These are phyloP conservation scores for Lasioglossum leucozonium DNA, from an alignment of 2,888 invertebrate genomes.

Conservation along the genomic window DNA sequence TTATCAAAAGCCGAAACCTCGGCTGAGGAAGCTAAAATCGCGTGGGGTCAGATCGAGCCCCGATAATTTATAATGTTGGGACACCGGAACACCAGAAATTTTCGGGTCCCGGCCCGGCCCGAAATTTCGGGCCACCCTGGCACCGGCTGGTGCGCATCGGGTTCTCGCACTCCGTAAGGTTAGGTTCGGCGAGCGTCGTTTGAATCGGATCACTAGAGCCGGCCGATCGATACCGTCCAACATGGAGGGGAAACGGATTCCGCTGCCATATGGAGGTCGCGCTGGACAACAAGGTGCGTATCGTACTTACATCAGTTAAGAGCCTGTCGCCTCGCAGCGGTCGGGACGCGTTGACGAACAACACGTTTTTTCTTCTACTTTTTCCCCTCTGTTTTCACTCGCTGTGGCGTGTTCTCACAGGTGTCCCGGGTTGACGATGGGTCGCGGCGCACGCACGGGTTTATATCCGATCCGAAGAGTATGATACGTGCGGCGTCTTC, in stretches of 20 bases:
- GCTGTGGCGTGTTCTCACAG: constrained; percentile 38
- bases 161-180: too few relatives aligned
- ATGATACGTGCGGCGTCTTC: background rate
- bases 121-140: too few relatives aligned
- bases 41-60: too few relatives aligned
- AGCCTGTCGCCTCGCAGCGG: constrained; percentile 54
- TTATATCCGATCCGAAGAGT: constrained; percentile 53
- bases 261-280: constrained; percentile 59
- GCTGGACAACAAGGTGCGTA: background rate
- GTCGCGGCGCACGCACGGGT: constrained; percentile 26
- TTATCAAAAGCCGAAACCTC: too few relatives aligned
- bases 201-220: constrained; percentile 15
- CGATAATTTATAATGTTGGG: too few relatives aligned
- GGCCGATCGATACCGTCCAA: constrained; percentile 21
- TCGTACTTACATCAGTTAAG: constrained; percentile 64
- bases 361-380: constrained; percentile 48
- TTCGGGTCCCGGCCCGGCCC: too few relatives aligned
- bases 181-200: background rate
- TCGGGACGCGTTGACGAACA: constrained; percentile 59
- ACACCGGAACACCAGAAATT: too few relatives aligned
- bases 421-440: background rate
- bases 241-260: background rate
- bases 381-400: background rate
- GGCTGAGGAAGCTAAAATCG: too few relatives aligned
- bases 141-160: too few relatives aligned